Conservation (phyloP, 64 coral and sea anemone genomes). For the Pocillopora damicornis region DNA sequence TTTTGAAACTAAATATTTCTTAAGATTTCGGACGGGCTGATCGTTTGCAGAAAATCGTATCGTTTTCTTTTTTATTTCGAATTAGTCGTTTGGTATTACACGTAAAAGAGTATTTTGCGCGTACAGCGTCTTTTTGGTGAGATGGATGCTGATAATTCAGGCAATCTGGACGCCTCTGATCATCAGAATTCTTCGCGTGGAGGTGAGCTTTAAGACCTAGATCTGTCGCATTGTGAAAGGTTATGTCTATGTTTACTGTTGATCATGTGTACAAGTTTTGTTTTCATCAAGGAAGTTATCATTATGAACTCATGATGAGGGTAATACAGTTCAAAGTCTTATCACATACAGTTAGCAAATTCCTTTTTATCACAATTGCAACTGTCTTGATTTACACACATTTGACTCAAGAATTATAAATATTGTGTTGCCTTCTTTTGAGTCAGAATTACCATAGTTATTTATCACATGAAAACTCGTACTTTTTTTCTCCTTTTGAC, state of each 20-base stretch:
- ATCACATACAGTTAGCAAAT: no score
- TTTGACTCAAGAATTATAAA: no score
- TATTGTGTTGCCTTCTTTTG: no score
- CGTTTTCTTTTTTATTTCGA: neutral
- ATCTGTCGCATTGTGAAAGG: neutral
- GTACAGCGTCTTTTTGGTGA: constrained; percentile 12
- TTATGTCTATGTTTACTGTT: neutral
- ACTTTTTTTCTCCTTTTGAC: no score
- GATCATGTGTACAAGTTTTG: neutral
- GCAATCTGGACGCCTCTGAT: constrained; percentile 32
- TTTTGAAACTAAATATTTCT: constrained; percentile 57
- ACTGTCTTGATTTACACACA: no score
- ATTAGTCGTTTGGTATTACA: neutral
- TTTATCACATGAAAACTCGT: no score
- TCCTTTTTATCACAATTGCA: no score
- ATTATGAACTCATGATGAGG: neutral
- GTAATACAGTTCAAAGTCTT: neutral
- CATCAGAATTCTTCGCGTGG: constrained; percentile 20
- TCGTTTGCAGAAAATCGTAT: constrained; percentile 1
- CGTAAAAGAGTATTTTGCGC: neutral
- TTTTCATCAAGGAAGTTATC: neutral
- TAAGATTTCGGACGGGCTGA: neutral
- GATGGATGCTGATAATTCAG: constrained; percentile 54
- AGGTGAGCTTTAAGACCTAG: constrained; percentile 22
- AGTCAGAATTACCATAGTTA: no score